Conservation (phyloP, 2,888 invertebrate genomes). For the Microchrysa polita region DNA sequence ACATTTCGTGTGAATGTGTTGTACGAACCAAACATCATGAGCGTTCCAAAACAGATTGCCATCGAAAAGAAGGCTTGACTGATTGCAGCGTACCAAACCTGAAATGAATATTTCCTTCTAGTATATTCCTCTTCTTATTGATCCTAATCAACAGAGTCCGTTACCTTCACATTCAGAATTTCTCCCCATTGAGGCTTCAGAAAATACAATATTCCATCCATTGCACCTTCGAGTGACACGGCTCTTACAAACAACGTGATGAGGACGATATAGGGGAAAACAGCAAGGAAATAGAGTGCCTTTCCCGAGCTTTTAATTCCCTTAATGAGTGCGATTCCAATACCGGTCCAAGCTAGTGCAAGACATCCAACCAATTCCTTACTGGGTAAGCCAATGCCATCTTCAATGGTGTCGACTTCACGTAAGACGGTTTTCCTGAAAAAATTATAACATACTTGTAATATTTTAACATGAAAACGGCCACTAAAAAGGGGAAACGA, state of each 20-base stretch:
- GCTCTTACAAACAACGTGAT: constrained; percentile 69
- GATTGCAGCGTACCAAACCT: constrained; percentile 74
- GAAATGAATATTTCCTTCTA: constrained; percentile 38
- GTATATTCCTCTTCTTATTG: too few species aligned
- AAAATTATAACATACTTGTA: too few species aligned
- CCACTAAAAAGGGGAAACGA: too few species aligned
- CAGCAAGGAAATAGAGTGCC: constrained; percentile 75
- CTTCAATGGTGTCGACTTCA: constrained; percentile 65
- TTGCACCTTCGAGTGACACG: constrained; percentile 70
- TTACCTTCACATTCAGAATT: constrained; percentile 59
- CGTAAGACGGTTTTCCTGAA: constrained; percentile 66
- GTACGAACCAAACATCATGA: constrained; percentile 71
- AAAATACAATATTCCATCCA: constrained; percentile 71
- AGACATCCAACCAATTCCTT: constrained; percentile 68
- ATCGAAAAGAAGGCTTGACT: constrained; percentile 73
- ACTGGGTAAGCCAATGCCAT: constrained; percentile 67
- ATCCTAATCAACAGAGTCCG: background rate
- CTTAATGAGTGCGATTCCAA: constrained; percentile 66
- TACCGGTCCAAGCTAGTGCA: constrained; percentile 67
- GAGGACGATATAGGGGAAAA: constrained; percentile 74
- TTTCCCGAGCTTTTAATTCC: constrained; percentile 71
- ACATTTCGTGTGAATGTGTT: constrained; percentile 70
- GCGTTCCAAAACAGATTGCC: constrained; percentile 70
- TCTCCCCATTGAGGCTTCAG: constrained; percentile 72
- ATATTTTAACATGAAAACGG: too few species aligned